Base-by-base conservation (phyloP, 2,113 vertebrate species). In the Acanthisitta chloris region DNA sequence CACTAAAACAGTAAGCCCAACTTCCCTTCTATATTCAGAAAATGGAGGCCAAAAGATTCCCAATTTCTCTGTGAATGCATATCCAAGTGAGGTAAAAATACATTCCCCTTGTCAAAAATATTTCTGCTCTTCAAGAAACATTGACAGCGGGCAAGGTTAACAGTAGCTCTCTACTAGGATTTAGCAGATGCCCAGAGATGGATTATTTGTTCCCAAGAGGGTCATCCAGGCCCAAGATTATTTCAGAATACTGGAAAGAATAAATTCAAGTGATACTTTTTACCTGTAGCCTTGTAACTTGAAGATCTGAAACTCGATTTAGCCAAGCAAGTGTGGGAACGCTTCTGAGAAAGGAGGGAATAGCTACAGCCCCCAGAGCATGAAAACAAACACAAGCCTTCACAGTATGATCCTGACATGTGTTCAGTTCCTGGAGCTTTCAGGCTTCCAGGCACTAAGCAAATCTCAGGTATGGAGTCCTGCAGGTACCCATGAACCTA, bases 341-440 rank as follows among this genome's bases (percentile, higher is more conserved):
- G 40, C 72, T 86, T 72, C 72, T 79, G 65, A 67, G 77, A 86
- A 80, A 72, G 73, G 57, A 88, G 38, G 73, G 67, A 90, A 67
- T 21, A 54, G 57, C 86, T 59, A 88, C 43, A 84, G 69, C 23
- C 42, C 52, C 52, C 19, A 49, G 64, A 93, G 67, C 48, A 64
- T 28, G 46, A 78, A 85, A 86, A 34, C 29, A 83, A 90, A 71
- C 17, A 40, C 4, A 74, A 51, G 43, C 69, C 88, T 88, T 95
- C 61, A 65, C 0, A 28, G 77, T 40, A 38, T 24, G 43, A 83
- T 79, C 80, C 82, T 95, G 94, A 88, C 55, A 92, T 67, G 48
- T 86, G 93, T 90, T 96, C 69, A 92, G 93, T 90, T 90, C 92
- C 86, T 94, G 76, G 65, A 86, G 73, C 64, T 93, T 59, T 62